These are phyloP conservation scores for Drosophila virilis DNA, from an alignment of 1,140 invertebrate species.

Conservation along the genomic window DNA sequence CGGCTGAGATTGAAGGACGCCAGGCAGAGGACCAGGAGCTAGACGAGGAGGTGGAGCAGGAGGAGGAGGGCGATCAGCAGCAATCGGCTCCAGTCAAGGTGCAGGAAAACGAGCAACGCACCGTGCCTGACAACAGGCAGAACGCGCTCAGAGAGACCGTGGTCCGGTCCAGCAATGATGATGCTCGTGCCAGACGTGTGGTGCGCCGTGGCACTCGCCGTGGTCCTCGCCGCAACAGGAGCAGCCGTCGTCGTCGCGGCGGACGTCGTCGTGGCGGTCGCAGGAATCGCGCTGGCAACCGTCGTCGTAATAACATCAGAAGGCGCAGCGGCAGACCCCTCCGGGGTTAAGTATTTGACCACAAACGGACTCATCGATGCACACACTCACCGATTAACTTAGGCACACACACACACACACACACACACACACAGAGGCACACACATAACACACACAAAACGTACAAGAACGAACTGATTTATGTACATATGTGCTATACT, in stretches of 20 bases:
- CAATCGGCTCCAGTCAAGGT: neutral
- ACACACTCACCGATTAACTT: constrained; percentile 4
- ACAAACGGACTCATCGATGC: neutral
- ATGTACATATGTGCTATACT: constrained; percentile 13
- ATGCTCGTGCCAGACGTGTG: constrained; percentile 63
- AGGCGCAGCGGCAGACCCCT: constrained; percentile 45
- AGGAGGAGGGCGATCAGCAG: constrained; percentile 18
- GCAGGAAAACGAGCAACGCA: constrained; percentile 30
- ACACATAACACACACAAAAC: constrained; percentile 12
- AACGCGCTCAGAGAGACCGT: constrained; percentile 26
- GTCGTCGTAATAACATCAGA: constrained; percentile 45
- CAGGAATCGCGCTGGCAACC: constrained; percentile 5
- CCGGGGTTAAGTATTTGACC: constrained; percentile 36
- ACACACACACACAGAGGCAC: constrained; percentile 5
- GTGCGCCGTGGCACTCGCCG: constrained; percentile 48
- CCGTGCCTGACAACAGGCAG: constrained; percentile 19
- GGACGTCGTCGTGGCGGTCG: constrained; percentile 34
- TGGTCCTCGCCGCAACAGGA: constrained; percentile 16
- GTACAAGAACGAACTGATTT: constrained; percentile 19
- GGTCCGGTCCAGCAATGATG: constrained; percentile 48
- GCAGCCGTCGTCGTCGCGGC: constrained; percentile 48
- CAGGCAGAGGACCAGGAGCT: constrained; percentile 2
- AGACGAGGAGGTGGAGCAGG: constrained; percentile 20
- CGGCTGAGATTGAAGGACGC: constrained; percentile 1
- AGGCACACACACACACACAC: constrained; percentile 21